Evolutionary conservation across 2,113 vertebrate genomes (phyloP).

Genomic region (Cephalopterus ornatus): DNA sequence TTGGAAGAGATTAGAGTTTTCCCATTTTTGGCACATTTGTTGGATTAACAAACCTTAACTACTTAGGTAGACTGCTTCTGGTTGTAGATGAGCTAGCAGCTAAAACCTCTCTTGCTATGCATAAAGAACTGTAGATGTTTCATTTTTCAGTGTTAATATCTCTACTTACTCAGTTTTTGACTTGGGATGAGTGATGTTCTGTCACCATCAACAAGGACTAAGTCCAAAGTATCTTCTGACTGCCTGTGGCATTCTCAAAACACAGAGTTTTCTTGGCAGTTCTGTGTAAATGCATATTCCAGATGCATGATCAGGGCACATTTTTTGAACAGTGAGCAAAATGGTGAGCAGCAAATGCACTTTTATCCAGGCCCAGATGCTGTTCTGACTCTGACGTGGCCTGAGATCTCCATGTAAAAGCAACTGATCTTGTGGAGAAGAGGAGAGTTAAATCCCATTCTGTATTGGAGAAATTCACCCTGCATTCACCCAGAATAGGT

Average conservation of each 20-base stretch:
- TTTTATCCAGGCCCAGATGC: neutral
- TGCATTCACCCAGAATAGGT: neutral
- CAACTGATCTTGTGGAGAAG: neutral
- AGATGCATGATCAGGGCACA: neutral
- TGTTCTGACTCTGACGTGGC: neutral
- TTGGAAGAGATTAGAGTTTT: neutral
- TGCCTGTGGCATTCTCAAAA: neutral
- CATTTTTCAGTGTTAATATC: neutral
- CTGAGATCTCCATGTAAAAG: neutral
- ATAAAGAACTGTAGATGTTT: neutral
- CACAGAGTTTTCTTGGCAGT: neutral
- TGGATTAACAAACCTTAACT: neutral
- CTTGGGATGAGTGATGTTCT: neutral
- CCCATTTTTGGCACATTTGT: neutral
- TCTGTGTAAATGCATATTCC: neutral
- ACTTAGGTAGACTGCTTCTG: neutral
- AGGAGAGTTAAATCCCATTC: neutral
- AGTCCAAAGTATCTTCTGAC: neutral
- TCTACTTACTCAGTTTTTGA: neutral
- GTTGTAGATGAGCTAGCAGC: neutral
- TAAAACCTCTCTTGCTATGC: neutral
- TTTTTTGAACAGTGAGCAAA: neutral
- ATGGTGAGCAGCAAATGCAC: neutral
- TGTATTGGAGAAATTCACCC: neutral
- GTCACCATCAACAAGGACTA: accelerated